Evolutionary conservation across 2,888 invertebrate genomes (phyloP).

Genomic region (Tetanocera ferruginea): DNA sequence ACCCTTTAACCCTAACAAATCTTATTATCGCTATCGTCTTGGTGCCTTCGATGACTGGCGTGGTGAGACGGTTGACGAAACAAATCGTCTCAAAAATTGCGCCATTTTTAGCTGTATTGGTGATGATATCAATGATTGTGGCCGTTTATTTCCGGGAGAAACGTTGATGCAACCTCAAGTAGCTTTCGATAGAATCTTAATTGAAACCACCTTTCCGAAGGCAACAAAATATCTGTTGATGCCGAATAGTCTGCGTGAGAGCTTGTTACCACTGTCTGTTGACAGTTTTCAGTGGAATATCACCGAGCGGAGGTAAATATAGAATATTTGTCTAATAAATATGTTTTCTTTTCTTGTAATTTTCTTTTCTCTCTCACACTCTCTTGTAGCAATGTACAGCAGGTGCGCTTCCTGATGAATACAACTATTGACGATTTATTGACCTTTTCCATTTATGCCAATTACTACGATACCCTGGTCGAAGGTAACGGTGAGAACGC

Average conservation of each 20-base stretch:
- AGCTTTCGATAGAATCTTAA: slow-evolving; percentile 52
- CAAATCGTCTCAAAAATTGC: slow-evolving; percentile 70
- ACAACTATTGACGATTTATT: slow-evolving; percentile 51
- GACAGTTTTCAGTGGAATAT: slow-evolving; percentile 56
- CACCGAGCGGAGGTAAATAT: slow-evolving; percentile 11
- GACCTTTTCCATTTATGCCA: slow-evolving; percentile 61
- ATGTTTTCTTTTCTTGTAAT: background rate
- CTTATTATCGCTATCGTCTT: slow-evolving; percentile 68
- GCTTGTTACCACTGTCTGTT: slow-evolving; percentile 58
- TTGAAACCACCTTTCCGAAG: slow-evolving; percentile 55
- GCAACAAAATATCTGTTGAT: slow-evolving; percentile 53
- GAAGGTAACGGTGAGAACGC: slow-evolving; percentile 32
- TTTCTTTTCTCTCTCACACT: background rate
- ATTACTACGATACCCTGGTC: slow-evolving; percentile 54
- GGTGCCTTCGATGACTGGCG: slow-evolving; percentile 70
- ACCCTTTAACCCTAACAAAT: background rate
- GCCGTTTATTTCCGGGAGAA: slow-evolving; percentile 45
- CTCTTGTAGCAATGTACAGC: slow-evolving; percentile 14
- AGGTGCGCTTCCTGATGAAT: slow-evolving; percentile 49
- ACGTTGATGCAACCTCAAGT: slow-evolving; percentile 41
- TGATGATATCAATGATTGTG: slow-evolving; percentile 56
- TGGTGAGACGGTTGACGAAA: slow-evolving; percentile 64
- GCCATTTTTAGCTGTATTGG: slow-evolving; percentile 70
- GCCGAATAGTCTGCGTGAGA: slow-evolving; percentile 57
- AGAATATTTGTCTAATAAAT: slow-evolving; percentile 5